phyloP scores from a whole-genome alignment of 1,140 invertebrate species.

The Eueides isabella region DNA sequence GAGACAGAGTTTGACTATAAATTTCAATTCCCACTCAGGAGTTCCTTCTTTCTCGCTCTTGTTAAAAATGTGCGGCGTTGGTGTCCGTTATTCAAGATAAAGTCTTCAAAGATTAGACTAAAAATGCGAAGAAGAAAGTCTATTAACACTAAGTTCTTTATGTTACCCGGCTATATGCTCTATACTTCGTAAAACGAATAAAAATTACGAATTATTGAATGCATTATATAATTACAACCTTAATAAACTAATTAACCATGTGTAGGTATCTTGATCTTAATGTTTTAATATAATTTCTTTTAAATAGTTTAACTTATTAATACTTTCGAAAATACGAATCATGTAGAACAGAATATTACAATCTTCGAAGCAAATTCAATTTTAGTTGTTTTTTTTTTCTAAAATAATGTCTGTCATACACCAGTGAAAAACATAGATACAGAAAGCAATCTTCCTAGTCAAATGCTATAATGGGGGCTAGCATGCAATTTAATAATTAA shows the following conservation, averaged over 20 bases:
- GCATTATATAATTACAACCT: not conserved
- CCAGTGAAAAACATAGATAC: not conserved
- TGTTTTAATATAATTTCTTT: conserved; percentile 15
- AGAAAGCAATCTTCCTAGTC: conserved; percentile 33
- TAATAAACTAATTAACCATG: not conserved
- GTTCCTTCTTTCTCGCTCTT: too few species aligned
- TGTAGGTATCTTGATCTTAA: not conserved
- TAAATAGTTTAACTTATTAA: not conserved
- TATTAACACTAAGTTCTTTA: too few species aligned
- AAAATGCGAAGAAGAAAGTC: too few species aligned
- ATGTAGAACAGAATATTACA: not conserved
- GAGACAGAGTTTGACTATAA: too few species aligned
- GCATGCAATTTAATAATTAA: conserved; percentile 13
- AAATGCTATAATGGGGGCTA: conserved; percentile 30
- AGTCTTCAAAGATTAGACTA: too few species aligned
- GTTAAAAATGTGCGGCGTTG: too few species aligned
- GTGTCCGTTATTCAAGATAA: too few species aligned
- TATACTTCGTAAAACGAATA: too few species aligned
- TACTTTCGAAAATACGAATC: not conserved
- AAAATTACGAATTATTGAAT: too few species aligned
- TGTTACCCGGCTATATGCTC: too few species aligned
- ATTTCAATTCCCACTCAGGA: too few species aligned
- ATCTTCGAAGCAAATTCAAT: not conserved
- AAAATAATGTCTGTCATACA: not conserved
- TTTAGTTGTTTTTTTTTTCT: not conserved